Evolutionary conservation across 2,797 vertebrate genomes (phyloP).

Genomic region (Muscicapa comitata): DNA sequence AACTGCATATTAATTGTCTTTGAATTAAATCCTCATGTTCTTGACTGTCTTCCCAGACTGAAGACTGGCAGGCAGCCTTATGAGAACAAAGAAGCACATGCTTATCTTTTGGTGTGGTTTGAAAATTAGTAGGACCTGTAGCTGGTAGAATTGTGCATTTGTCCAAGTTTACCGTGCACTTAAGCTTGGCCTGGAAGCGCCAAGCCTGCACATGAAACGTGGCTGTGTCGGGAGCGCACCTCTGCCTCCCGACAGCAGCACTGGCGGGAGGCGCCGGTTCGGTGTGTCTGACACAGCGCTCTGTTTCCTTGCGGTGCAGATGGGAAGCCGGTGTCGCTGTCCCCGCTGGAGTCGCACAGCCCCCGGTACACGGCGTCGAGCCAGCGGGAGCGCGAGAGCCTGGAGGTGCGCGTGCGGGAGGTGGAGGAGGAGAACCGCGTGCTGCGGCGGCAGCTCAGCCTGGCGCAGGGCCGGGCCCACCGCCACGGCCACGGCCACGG

Average conservation of each 20-base stretch:
- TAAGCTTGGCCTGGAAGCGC: neutral
- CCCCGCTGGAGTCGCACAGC: conserved; percentile 85
- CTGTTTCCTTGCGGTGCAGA: conserved; percentile 47
- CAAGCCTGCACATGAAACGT: fast-evolving
- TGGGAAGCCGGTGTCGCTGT: conserved; percentile 91
- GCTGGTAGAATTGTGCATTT: neutral
- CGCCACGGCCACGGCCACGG: conserved; percentile 62
- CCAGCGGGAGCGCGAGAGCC: conserved; percentile 81
- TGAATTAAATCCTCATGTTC: conserved; percentile 21
- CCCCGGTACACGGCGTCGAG: conserved; percentile 75
- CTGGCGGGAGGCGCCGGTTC: neutral
- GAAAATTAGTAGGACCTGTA: neutral
- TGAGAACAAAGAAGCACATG: neutral
- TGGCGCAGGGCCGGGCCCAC: conserved; percentile 75
- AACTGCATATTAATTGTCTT: neutral
- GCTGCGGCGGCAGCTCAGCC: conserved; percentile 88
- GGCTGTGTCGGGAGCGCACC: neutral
- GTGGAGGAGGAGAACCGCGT: conserved; percentile 93
- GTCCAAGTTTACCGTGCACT: neutral
- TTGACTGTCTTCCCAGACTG: conserved; percentile 19
- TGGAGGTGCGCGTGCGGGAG: conserved; percentile 89
- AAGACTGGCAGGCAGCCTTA: neutral
- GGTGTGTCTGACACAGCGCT: neutral
- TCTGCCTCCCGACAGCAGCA: neutral
- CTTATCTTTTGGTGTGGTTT: neutral